Conservation (phyloP, 2,888 invertebrate genomes). For the Mamestra brassicae region DNA sequence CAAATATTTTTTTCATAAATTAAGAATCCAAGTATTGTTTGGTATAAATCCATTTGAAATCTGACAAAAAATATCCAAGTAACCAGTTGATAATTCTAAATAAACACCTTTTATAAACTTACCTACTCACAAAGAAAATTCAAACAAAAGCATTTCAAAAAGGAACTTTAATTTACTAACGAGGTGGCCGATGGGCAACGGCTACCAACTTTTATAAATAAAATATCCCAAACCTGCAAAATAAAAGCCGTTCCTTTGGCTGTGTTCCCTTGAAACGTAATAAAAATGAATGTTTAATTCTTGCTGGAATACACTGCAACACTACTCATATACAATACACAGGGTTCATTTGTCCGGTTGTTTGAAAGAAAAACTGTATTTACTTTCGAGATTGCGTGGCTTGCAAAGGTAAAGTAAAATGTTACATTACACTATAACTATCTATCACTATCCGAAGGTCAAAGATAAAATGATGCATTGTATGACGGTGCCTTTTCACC, state of each 20-base stretch:
- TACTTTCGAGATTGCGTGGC: not conserved
- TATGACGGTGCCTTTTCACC: too few relatives aligned
- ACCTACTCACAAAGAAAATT: conserved; percentile 17
- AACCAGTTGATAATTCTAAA: not conserved
- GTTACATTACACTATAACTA: not conserved
- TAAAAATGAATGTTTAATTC: conserved; percentile 77
- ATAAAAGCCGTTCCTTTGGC: conserved; percentile 66
- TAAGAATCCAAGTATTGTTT: too few relatives aligned
- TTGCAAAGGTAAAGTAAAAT: not conserved
- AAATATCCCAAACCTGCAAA: conserved; percentile 60
- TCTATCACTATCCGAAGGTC: too few relatives aligned
- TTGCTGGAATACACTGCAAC: conserved; percentile 66
- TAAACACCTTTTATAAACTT: conserved; percentile 5
- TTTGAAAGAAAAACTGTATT: conserved; percentile 1
- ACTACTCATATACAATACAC: conserved; percentile 35
- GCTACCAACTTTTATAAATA: conserved; percentile 62
- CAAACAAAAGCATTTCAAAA: conserved; percentile 27
- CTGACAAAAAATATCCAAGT: not conserved
- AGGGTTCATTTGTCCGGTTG: conserved; percentile 35
- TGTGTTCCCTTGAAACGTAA: conserved; percentile 68
- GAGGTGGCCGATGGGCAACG: conserved; percentile 51
- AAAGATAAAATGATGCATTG: too few relatives aligned
- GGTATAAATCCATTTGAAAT: not conserved
- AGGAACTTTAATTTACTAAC: conserved; percentile 53
- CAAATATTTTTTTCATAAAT: too few relatives aligned